Conservation (phyloP, 1,140 invertebrate genomes). For the Cotesia glomerata region DNA sequence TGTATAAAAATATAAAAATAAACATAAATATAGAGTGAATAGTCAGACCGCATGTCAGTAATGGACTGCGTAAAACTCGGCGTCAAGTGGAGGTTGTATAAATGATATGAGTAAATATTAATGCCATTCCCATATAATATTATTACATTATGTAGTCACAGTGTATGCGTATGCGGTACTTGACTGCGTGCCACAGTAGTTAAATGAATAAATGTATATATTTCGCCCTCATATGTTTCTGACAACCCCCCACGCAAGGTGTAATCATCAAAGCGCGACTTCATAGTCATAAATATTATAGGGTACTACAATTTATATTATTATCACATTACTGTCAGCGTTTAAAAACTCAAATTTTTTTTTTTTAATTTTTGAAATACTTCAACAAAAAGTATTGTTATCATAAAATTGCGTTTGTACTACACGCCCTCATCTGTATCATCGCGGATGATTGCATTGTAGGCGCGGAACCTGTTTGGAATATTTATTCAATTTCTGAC, state of each 20-base stretch:
- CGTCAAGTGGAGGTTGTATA: constrained; percentile 46
- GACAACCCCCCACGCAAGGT: constrained; percentile 6
- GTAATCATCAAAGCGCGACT: neutral
- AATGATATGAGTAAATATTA: constrained; percentile 56
- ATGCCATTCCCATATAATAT: constrained; percentile 32
- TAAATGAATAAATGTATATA: neutral
- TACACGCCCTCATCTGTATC: neutral
- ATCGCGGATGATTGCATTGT: neutral
- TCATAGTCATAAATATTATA: neutral
- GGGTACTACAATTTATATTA: neutral
- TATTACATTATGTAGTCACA: neutral
- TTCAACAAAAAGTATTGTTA: no score
- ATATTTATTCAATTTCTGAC: neutral
- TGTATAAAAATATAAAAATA: neutral
- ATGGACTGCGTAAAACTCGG: constrained; percentile 40
- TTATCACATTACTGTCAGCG: neutral
- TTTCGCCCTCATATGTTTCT: constrained; percentile 1
- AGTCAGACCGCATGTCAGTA: constrained; percentile 31
- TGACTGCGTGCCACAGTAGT: neutral
- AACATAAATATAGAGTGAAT: neutral
- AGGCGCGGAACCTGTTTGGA: neutral
- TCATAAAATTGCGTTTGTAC: no score
- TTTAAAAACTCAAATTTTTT: no score
- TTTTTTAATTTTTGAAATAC: no score
- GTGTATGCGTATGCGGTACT: neutral